Evolutionary conservation across 2,797 vertebrate genomes (phyloP).

Genomic region (Mormyrops attenuatus): DNA sequence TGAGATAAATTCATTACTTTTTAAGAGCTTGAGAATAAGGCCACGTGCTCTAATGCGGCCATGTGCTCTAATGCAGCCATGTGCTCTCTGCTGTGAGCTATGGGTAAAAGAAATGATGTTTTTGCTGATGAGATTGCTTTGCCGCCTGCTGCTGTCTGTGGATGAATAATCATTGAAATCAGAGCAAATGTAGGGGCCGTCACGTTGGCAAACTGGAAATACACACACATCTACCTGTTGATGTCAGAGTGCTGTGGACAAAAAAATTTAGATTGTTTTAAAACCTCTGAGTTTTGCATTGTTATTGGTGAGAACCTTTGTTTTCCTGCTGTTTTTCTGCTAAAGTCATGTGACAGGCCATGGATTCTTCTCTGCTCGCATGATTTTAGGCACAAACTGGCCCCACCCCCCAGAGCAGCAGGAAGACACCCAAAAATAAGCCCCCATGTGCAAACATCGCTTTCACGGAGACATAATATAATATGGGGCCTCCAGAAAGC

Average conservation of each 20-base stretch:
- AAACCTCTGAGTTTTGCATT: neutral
- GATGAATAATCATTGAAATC: neutral
- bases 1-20: neutral
- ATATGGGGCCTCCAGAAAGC: neutral
- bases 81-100: neutral
- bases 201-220: neutral
- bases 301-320: neutral
- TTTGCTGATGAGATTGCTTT: neutral
- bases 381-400: neutral
- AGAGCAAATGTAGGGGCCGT: neutral
- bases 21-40: neutral
- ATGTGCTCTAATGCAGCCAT: neutral
- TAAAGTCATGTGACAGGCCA: neutral
- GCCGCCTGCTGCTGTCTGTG: neutral
- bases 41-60: too few species aligned
- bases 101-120: neutral
- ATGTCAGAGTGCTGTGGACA: neutral
- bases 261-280: neutral
- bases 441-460: neutral
- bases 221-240: neutral
- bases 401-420: neutral
- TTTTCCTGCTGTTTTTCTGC: neutral
- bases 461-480: neutral
- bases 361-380: neutral
- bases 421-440: neutral